Percentiles rank a stretch among this genome's conserved stretches.
These are phyloP conservation scores for Cephus rjabovi DNA, from an alignment of 2,888 invertebrate species.

Conservation along the genomic window DNA sequence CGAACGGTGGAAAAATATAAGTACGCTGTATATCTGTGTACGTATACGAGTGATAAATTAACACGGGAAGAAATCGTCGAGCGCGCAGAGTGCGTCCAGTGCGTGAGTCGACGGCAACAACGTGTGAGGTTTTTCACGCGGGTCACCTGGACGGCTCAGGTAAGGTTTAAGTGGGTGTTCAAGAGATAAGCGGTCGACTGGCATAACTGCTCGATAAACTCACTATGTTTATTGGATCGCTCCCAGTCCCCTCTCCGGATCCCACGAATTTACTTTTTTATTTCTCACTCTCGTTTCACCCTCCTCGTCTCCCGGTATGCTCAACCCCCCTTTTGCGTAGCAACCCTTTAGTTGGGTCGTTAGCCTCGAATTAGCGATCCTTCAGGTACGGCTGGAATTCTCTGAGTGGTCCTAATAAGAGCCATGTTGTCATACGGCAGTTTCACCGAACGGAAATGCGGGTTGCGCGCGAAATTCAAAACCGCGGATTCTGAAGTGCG, in stretches of 20 bases:
- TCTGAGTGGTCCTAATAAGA: not conserved
- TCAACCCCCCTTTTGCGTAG: slow-evolving; percentile 15
- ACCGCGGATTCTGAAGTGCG: slow-evolving; percentile 2
- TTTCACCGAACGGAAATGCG: not conserved
- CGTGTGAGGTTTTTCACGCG: slow-evolving; percentile 61
- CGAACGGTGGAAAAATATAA: not conserved
- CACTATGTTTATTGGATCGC: slow-evolving; percentile 61
- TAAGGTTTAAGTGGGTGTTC: slow-evolving; percentile 63
- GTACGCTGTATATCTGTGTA: not conserved
- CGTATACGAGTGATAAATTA: not conserved
- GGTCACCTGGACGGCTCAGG: slow-evolving; percentile 37
- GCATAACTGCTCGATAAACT: slow-evolving; percentile 64
- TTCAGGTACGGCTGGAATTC: not conserved
- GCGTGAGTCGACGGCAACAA: slow-evolving; percentile 30
- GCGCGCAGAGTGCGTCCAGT: too few relatives aligned
- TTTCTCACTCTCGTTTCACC: slow-evolving; percentile 3
- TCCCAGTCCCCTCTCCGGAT: slow-evolving; percentile 21
- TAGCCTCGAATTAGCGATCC: slow-evolving; percentile 43
- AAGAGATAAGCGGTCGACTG: slow-evolving; percentile 59
- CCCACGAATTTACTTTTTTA: slow-evolving; percentile 1
- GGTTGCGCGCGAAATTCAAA: not conserved
- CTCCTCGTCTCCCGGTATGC: slow-evolving; percentile 20
- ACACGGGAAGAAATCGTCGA: not conserved
- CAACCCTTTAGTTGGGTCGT: slow-evolving; percentile 38
- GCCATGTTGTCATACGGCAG: not conserved